Evolutionary conservation across 2,888 invertebrate species (phyloP).

Genomic region (Torymus tubicola): DNA sequence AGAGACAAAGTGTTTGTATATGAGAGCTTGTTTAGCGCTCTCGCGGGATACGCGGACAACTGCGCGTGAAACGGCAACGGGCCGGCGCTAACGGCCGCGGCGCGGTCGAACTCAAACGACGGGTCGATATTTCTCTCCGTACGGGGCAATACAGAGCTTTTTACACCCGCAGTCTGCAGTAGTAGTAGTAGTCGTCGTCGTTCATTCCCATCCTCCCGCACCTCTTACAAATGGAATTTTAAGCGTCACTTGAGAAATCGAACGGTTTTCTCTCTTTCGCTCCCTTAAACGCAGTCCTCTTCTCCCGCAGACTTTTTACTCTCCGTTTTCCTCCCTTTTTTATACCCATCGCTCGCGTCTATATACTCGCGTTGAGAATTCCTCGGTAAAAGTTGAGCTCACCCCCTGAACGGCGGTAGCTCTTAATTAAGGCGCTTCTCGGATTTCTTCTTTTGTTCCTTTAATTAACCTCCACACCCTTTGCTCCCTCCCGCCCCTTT

Average conservation of each 20-base stretch:
- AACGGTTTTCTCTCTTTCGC: background rate
- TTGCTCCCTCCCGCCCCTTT: background rate
- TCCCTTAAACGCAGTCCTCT: background rate
- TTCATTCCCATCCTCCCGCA: background rate
- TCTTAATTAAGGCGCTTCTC: slow-evolving; percentile 49
- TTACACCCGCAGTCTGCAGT: no score
- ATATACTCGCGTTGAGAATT: background rate
- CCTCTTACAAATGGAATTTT: slow-evolving; percentile 2
- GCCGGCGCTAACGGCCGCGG: no score
- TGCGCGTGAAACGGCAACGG: no score
- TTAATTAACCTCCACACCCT: no score
- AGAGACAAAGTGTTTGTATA: no score
- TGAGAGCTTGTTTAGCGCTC: no score
- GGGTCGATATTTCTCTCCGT: no score
- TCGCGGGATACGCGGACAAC: no score
- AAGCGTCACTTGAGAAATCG: background rate
- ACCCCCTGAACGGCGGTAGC: background rate
- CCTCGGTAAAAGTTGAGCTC: no score
- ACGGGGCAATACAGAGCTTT: no score
- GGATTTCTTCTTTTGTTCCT: slow-evolving; percentile 51
- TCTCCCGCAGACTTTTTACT: background rate
- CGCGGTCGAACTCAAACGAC: no score
- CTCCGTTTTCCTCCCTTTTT: background rate
- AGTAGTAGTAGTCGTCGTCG: no score
- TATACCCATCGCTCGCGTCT: background rate